Evolutionary conservation across 2,888 invertebrate species (phyloP), one percentile per base, ranked within the genome.

Genomic region (Toxonevra muliebris): DNA sequence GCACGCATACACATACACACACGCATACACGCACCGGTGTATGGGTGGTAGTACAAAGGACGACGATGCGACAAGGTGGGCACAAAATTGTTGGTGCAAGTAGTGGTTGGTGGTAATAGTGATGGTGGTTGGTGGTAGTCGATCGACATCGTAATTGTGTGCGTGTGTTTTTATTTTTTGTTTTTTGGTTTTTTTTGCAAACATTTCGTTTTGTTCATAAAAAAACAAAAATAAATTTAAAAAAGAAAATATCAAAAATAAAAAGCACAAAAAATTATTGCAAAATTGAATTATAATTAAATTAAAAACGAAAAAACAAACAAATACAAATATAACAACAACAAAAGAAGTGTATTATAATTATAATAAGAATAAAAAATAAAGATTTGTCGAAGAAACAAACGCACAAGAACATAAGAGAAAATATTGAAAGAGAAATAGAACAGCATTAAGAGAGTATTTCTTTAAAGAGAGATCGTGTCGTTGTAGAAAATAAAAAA

Each of bases 131-230:
- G 48, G 60, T 43, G 19, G n/a, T 52, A 13, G 40, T 55, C 61
- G 42, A 42, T 40, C 64, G 50, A 50, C 65, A 65, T 59, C 53
- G 43, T 50, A 53, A 19, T 57, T 63, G 60, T 62, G 59, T 69
- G 65, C 66, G 64, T 63, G 45, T 69, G 61, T 68, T 66, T 70
- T 41, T 48, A 42, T 43, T 66, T 64, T 57, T 58, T n/a, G n/a
- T n/a, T n/a, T n/a, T n/a, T n/a, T n/a, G n/a, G n/a, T n/a, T 52
- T 52, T 48, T 57, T 65, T 52, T 50, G 55, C 54, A 64, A 64
- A 55, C 57, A 64, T n/a, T 61, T 54, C 41, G 60, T 54, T 54
- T 61, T 61, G 55, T 54, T 66, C 55, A 55, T 55, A 57, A 48
- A 61, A 61, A 54, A 55, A 45, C 55, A 60, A 45, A 12, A 20